Conservation (phyloP, 2,113 vertebrate species). For the Bostrychus sinensis region DNA sequence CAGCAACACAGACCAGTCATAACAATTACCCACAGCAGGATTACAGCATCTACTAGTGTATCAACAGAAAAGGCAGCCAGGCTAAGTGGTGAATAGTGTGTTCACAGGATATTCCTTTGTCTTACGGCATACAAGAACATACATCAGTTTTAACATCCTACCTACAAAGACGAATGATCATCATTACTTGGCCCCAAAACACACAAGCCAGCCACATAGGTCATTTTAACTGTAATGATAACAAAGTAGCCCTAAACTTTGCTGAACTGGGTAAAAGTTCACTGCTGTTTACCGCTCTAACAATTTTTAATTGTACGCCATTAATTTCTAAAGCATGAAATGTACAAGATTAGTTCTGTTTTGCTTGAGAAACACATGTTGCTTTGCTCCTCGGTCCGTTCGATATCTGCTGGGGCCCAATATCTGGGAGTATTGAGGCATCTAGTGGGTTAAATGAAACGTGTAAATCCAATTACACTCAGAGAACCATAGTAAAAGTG, state of each 20-base stretch:
- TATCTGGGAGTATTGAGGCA: conserved; percentile 34
- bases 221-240: conserved; percentile 35
- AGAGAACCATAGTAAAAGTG: conserved; percentile 25
- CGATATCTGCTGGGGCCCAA: conserved; percentile 21
- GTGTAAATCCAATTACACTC: conserved; percentile 60
- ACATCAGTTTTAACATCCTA: not conserved
- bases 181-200: not conserved
- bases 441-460: conserved; percentile 57
- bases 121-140: conserved; percentile 1
- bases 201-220: not conserved
- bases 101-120: conserved; percentile 26
- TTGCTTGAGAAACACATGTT: conserved; percentile 22
- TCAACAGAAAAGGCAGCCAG: conserved; percentile 30
- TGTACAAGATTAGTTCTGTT: conserved; percentile 30
- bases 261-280: conserved; percentile 9
- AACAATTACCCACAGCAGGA: not conserved
- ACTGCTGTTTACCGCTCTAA: conserved; percentile 3
- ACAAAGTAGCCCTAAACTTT: conserved; percentile 20
- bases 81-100: conserved; percentile 31
- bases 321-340: conserved; percentile 26
- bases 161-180: conserved; percentile 3
- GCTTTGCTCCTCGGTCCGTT: not conserved
- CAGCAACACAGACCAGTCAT: conserved; percentile 15
- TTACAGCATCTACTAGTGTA: conserved; percentile 11
- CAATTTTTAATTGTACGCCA: conserved; percentile 21